Conservation (phyloP, 2,888 invertebrate species). For the Thymelicus sylvestris region DNA sequence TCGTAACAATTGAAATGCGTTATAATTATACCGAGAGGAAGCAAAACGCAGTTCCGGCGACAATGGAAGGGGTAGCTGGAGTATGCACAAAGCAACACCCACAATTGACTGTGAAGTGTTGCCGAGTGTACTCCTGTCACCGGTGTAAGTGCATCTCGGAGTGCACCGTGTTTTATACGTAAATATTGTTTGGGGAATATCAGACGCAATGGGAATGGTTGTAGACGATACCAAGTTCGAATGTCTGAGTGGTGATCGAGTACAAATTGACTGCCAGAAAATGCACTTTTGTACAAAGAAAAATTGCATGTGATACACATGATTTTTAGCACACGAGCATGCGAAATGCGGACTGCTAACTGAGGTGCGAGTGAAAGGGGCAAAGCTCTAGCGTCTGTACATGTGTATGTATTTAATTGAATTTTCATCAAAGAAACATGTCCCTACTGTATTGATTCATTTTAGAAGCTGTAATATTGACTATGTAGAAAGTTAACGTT, state of each 20-base stretch:
- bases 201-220: constrained; percentile 32
- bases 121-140: constrained; percentile 58
- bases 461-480: no score
- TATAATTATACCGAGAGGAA: constrained; percentile 30
- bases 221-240: constrained; percentile 27
- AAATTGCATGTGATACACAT: not conserved
- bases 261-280: constrained; percentile 6
- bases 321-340: no score
- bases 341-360: no score
- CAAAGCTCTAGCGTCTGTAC: no score
- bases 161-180: constrained; percentile 56
- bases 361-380: no score
- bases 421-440: no score
- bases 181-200: constrained; percentile 57
- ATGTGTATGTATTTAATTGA: no score
- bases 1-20: constrained; percentile 23
- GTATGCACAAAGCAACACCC: constrained; percentile 62
- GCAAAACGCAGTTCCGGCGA: constrained; percentile 38
- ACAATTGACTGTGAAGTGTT: constrained; percentile 62
- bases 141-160: constrained; percentile 54
- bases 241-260: constrained; percentile 24
- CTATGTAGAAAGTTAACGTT: no score
- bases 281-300: not conserved
- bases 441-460: no score
- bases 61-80: constrained; percentile 54